A percentile compares a stretch with the other conserved stretches of the same genome.
Conservation (phyloP, 2,797 vertebrate species). For the Lagorchestes hirsutus region DNA sequence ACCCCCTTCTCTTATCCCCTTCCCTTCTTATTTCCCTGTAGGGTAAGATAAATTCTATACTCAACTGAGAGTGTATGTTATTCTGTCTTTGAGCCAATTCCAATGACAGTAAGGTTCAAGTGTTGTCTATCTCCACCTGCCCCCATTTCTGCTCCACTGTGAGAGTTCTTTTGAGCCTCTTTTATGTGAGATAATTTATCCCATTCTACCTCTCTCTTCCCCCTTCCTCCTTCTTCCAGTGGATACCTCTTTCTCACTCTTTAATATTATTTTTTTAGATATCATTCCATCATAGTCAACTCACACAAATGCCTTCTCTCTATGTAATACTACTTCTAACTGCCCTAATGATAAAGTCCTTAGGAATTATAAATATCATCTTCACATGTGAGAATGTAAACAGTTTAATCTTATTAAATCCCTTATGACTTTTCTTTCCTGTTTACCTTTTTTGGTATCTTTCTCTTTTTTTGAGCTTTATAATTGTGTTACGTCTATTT, state of each 20-base stretch:
- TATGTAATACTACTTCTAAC: not conserved
- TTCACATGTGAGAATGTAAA: not conserved
- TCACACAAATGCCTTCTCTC: not conserved
- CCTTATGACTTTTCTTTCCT: not conserved
- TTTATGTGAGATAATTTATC: not conserved
- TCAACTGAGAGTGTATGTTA: not conserved
- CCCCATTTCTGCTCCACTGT: not conserved
- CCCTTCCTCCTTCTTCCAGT: not conserved
- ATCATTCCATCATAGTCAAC: not conserved
- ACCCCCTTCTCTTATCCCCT: not conserved
- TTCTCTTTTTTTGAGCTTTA: not conserved
- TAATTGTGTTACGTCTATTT: not conserved
- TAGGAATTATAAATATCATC: not conserved
- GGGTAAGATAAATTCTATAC: not conserved
- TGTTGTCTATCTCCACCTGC: not conserved
- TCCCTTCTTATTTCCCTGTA: not conserved
- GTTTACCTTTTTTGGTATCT: not conserved
- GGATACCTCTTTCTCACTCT: not conserved
- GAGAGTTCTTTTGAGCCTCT: not conserved
- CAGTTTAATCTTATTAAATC: too few relatives aligned
- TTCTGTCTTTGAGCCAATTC: not conserved
- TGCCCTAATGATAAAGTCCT: not conserved
- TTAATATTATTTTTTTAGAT: not conserved
- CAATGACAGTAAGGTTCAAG: not conserved
- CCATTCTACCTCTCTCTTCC: not conserved